Evolutionary conservation across 2,113 vertebrate genomes (phyloP), one percentile per base, ranked within the genome.

Genomic region (Caranx melampygus): DNA sequence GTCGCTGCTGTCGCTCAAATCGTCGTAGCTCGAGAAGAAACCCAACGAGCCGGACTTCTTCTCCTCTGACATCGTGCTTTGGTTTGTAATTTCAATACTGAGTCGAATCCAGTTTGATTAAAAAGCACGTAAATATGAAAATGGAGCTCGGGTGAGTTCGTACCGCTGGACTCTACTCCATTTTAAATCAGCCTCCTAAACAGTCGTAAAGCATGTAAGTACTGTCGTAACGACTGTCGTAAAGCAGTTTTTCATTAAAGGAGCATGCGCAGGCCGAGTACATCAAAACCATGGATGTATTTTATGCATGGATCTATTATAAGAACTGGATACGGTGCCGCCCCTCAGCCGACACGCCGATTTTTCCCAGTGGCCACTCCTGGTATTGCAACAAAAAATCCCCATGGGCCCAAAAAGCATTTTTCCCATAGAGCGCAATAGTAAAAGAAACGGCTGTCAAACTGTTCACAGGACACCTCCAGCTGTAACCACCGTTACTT

Each of bases 21-120:
- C 93, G 51, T 96, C 97, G 68, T 96, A 98, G 45, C 95, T 95
- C 18, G 96, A 96, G 72, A 99, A 98, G 58, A 96, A 99, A 31
- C 96, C 95, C 12, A 97, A 51, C 0, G 95, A 95, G 2, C 96
- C 95, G 1, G 93, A 87, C 58, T 96, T 95, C 54, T 97, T 95
- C 1, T 97, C 94, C 0, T 96, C 95, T 33, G 96, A 90, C 96
- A 97, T 97, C 87, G 74, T 81, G 49, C 7, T 1, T n/a, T 2
- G 1, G 44, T 5, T n/a, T 4, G 0, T 54, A 2, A 0, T 26
- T 60, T 42, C 26, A 4, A 0, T 5, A 2, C 6, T 1, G 3
- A 20, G 8, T 3, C 34, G 18, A 3, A 16, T 20, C 0, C 20
- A 2, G 49, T 18, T 80, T 4, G 4, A 4, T 10, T 47, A 4